Percentiles rank a stretch among this genome's conserved stretches.
These are phyloP conservation scores for Ophion slaviceki DNA, from an alignment of 2,888 invertebrate species.

Conservation along the genomic window DNA sequence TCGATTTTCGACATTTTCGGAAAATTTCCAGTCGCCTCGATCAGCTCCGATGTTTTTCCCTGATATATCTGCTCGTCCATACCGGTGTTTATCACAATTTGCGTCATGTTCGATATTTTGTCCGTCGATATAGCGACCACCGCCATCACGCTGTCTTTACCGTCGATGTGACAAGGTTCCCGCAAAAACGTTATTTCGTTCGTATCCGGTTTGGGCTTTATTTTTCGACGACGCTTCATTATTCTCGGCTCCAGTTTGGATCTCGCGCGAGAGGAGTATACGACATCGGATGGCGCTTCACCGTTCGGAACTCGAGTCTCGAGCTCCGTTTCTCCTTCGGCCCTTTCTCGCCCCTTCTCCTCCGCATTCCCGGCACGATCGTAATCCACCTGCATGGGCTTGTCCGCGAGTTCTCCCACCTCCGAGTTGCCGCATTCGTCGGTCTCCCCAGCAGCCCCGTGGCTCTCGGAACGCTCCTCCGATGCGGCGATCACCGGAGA, in stretches of 20 bases:
- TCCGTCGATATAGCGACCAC: conserved; percentile 83
- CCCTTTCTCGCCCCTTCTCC: conserved; percentile 36
- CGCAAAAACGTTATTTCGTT: conserved; percentile 56
- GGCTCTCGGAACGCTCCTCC: conserved; percentile 22
- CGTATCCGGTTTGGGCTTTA: conserved; percentile 60
- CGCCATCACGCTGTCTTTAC: conserved; percentile 78
- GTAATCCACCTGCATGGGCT: conserved; percentile 60
- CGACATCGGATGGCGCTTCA: not conserved
- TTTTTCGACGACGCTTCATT: conserved; percentile 64
- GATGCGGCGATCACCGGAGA: conserved; percentile 19
- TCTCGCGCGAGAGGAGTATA: not conserved
- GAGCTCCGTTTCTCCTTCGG: conserved; percentile 26
- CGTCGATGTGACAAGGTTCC: conserved; percentile 64
- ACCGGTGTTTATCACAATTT: conserved; percentile 82
- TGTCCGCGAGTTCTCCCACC: conserved; percentile 48
- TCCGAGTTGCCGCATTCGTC: conserved; percentile 8
- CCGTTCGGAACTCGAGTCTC: not conserved
- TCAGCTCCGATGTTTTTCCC: conserved; percentile 81
- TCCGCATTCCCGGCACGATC: conserved; percentile 52
- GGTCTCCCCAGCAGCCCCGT: not conserved
- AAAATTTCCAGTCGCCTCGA: conserved; percentile 80
- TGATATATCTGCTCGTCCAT: conserved; percentile 81
- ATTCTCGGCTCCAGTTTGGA: conserved; percentile 61
- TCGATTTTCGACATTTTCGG: conserved; percentile 75
- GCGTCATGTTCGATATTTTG: conserved; percentile 81